Percentiles rank a stretch among this genome's conserved stretches.
Evolutionary conservation across 2,888 invertebrate genomes (phyloP).

Genomic region (Bombyx huttoni): DNA sequence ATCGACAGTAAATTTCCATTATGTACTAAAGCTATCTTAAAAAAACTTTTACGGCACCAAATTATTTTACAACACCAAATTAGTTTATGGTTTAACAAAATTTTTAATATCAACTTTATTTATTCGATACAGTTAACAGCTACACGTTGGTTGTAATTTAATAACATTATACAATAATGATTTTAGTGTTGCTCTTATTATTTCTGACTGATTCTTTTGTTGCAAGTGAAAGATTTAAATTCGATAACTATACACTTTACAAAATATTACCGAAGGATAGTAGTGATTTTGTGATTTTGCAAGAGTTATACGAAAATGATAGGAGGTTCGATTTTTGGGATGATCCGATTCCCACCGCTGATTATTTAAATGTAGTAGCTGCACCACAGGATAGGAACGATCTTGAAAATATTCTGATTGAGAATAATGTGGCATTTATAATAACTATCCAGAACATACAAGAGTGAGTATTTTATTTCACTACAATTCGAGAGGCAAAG

Average conservation of each 20-base stretch:
- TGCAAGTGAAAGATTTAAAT: slow-evolving; percentile 30
- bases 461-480: slow-evolving; percentile 38
- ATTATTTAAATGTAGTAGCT: slow-evolving; percentile 52
- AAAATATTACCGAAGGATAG: slow-evolving; percentile 61
- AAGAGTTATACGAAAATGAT: slow-evolving; percentile 47
- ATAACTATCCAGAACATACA: slow-evolving; percentile 60
- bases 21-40: background rate
- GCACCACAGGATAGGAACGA: slow-evolving; percentile 37
- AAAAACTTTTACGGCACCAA: background rate
- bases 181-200: slow-evolving; percentile 11
- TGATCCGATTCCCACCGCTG: slow-evolving; percentile 32
- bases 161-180: slow-evolving; percentile 12
- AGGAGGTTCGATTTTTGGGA: slow-evolving; percentile 57
- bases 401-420: slow-evolving; percentile 39
- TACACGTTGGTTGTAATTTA: background rate
- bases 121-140: background rate
- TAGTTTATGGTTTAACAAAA: background rate
- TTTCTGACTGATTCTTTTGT: slow-evolving; percentile 9
- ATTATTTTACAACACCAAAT: background rate
- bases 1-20: background rate
- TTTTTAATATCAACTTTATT: background rate
- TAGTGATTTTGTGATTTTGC: slow-evolving; percentile 58
- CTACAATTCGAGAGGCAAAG: background rate
- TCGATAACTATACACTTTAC: slow-evolving; percentile 62
- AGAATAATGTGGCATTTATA: slow-evolving; percentile 40